Conservation (phyloP, 2,888 invertebrate genomes). For the Trachelus stipa region DNA sequence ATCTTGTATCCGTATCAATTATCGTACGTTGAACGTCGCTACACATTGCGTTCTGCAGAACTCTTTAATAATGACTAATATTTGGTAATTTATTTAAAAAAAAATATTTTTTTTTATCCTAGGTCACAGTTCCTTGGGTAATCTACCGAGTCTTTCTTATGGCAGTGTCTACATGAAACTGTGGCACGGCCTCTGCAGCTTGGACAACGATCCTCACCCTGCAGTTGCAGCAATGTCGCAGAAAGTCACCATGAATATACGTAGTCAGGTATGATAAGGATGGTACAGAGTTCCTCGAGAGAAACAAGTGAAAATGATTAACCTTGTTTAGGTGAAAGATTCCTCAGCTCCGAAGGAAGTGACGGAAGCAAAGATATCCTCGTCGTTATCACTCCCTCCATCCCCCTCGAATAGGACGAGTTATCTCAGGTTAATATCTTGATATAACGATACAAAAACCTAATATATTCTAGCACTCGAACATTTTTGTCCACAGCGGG, state of each 20-base stretch:
- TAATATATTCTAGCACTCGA: neutral
- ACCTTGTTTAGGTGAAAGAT: conserved; percentile 61
- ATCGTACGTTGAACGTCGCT: neutral
- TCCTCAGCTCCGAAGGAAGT: conserved; percentile 64
- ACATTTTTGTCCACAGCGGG: conserved; percentile 24
- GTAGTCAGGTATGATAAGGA: conserved; percentile 73
- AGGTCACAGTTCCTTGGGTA: conserved; percentile 66
- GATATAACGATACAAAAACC: neutral
- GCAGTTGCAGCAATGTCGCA: conserved; percentile 83
- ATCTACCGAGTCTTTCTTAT: conserved; percentile 70
- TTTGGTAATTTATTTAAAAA: neutral
- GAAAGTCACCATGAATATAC: conserved; percentile 82
- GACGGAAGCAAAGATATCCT: conserved; percentile 64
- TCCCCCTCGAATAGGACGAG: conserved; percentile 72
- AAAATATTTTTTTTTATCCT: conserved; percentile 5
- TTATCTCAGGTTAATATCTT: conserved; percentile 64
- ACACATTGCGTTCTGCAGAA: neutral
- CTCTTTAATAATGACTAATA: neutral
- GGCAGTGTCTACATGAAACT: conserved; percentile 89
- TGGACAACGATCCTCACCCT: conserved; percentile 90
- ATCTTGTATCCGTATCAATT: neutral
- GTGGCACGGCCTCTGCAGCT: conserved; percentile 83
- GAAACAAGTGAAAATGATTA: conserved; percentile 10
- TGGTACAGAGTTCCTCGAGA: neutral
- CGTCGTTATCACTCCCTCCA: conserved; percentile 70